Evolutionary conservation across 2,888 invertebrate species (phyloP), one percentile per base, ranked within the genome.

Genomic region (Tineola bisselliella): DNA sequence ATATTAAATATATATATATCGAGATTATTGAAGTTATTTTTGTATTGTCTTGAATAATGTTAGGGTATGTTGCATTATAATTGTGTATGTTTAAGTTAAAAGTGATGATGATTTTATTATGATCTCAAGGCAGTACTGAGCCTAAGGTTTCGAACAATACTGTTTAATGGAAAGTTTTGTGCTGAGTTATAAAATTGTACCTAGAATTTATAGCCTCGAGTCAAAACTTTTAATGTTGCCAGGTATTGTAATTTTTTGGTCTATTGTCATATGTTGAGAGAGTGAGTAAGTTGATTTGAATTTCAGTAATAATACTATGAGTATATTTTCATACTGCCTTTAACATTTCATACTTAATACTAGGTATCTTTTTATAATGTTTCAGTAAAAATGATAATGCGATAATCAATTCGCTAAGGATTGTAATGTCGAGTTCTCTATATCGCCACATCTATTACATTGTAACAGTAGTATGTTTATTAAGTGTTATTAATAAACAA

Each of bases 21-120:
- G 81, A 83, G 79, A 84, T 84, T 81, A 80, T 75, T 72, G 71
- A 70, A 75, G 71, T 82, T 82, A 84, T 84, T 83, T 86, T 84
- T 84, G 70, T 83, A 82, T 19, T 58, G 33, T 58, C 56, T 54
- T 15, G 25, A 58, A 58, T 58, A 15, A 58, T 33, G 17, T 54
- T 15, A 33, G 58, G 5, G 30, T 58, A 33, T 58, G 58, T 58
- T 58, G 58, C 30, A 5, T 56, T 56, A 19, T 25, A 18, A 56
- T 33, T 31, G 58, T 58, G 15, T 58, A 58, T 17, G 15, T 61
- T 58, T 63, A 52, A 62, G 63, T 65, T 63, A 63, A 63, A 64
- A 64, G 64, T 65, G 64, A 62, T 65, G 65, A 62, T 61, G 62
- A 59, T 61, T 64, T 64, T 56, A 25, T 61, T 63, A 61, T 67